Conservation (phyloP, 2,888 invertebrate genomes). For the Cephalotes varians region DNA sequence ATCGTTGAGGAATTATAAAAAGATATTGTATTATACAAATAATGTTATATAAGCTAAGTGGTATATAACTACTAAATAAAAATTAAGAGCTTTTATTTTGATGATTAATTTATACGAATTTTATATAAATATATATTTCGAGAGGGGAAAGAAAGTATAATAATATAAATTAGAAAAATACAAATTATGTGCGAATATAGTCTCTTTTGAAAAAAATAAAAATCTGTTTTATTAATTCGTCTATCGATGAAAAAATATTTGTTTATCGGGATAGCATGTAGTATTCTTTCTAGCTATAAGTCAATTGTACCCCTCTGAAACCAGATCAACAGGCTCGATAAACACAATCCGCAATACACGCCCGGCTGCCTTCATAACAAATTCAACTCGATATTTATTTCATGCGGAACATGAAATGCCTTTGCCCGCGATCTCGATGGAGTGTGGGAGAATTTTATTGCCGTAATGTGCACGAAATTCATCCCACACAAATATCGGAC, state of each 20-base stretch:
- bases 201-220: too few species aligned
- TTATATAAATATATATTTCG: neutral
- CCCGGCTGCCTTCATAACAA: constrained; percentile 56
- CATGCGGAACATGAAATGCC: constrained; percentile 45
- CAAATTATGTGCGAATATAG: too few species aligned
- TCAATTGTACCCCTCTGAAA: constrained; percentile 40
- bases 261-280: neutral
- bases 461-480: constrained; percentile 43
- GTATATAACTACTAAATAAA: neutral
- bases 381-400: constrained; percentile 64
- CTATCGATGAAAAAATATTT: neutral
- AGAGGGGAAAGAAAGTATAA: neutral
- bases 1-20: neutral
- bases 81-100: neutral
- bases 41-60: neutral
- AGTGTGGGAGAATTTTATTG: constrained; percentile 62
- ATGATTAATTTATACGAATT: neutral
- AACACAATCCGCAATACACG: constrained; percentile 39
- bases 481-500: constrained; percentile 27
- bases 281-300: constrained; percentile 36
- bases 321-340: constrained; percentile 66
- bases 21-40: neutral
- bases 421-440: constrained; percentile 20
- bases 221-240: neutral
- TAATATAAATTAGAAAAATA: neutral